phyloP scores from a whole-genome alignment of 2,888 invertebrate species.

The Ophion slaviceki region DNA sequence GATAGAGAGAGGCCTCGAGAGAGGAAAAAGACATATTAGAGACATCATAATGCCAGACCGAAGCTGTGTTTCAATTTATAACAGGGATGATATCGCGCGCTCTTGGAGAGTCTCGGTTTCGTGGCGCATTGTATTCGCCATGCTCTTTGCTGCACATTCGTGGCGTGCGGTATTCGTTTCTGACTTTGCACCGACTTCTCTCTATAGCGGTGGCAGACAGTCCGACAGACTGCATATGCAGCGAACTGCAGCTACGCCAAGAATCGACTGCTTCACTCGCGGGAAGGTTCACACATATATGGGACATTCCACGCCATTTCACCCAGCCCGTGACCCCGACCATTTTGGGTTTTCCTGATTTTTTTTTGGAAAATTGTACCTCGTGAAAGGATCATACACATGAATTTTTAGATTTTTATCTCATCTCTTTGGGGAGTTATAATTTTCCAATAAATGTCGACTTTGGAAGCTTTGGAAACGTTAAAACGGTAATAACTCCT shows the following conservation, averaged over 20 bases:
- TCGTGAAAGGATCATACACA: no score
- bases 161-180: slow-evolving; percentile 64
- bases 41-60: slow-evolving; percentile 83
- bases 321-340: no score
- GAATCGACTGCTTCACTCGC: slow-evolving; percentile 58
- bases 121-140: slow-evolving; percentile 81
- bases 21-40: slow-evolving; percentile 83
- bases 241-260: slow-evolving; percentile 60
- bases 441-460: no score
- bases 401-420: no score
- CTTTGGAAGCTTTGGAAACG: no score
- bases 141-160: slow-evolving; percentile 53
- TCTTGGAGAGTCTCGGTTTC: slow-evolving; percentile 82
- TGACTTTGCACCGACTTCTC: slow-evolving; percentile 63
- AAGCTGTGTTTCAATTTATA: slow-evolving; percentile 83
- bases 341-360: no score
- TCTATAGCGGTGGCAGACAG: slow-evolving; percentile 63
- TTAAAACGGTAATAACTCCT: no score
- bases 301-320: no score
- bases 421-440: no score
- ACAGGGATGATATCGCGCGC: slow-evolving; percentile 83
- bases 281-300: slow-evolving; percentile 22
- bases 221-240: slow-evolving; percentile 55
- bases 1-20: slow-evolving; percentile 63
- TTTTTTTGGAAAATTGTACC: no score